Percentiles rank a stretch among this genome's conserved stretches.
phyloP scores from a whole-genome alignment of 2,888 invertebrate species.

The Hipparchia semele region DNA sequence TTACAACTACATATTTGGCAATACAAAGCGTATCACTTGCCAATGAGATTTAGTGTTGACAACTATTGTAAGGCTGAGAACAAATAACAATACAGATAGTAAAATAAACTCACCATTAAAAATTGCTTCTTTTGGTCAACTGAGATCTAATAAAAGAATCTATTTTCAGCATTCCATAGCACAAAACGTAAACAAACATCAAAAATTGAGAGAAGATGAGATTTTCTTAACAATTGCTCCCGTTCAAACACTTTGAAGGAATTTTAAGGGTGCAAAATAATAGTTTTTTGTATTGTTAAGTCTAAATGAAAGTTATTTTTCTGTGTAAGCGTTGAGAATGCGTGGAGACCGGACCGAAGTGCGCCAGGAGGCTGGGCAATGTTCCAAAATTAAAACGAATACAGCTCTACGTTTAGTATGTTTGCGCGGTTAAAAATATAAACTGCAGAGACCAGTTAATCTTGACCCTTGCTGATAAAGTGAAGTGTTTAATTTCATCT shows the following conservation, averaged over 20 bases:
- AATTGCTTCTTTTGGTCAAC: conserved; percentile 65
- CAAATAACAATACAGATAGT: conserved; percentile 42
- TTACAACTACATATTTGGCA: conserved; percentile 57
- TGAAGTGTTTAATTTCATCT: conserved; percentile 3
- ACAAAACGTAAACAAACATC: conserved; percentile 63
- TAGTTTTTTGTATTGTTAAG: background rate
- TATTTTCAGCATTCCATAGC: conserved; percentile 65
- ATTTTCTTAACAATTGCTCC: conserved; percentile 22
- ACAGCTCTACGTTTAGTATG: conserved; percentile 53
- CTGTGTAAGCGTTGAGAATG: conserved; percentile 57
- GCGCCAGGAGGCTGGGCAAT: conserved; percentile 70
- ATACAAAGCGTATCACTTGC: conserved; percentile 56
- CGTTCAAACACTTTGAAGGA: conserved; percentile 15
- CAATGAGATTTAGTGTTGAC: conserved; percentile 62
- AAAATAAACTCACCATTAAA: conserved; percentile 68
- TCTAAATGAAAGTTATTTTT: conserved; percentile 47
- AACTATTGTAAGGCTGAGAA: conserved; percentile 53
- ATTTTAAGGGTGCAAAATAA: conserved; percentile 2
- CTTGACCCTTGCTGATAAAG: conserved; percentile 29
- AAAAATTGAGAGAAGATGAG: conserved; percentile 20
- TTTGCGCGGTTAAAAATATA: conserved; percentile 51
- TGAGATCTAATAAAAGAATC: conserved; percentile 76
- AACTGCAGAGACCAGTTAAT: conserved; percentile 24
- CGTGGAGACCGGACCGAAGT: conserved; percentile 60
- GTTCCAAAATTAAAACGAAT: conserved; percentile 78